Conservation (phyloP, 2,888 invertebrate species). For the Physocephala rufipes region DNA sequence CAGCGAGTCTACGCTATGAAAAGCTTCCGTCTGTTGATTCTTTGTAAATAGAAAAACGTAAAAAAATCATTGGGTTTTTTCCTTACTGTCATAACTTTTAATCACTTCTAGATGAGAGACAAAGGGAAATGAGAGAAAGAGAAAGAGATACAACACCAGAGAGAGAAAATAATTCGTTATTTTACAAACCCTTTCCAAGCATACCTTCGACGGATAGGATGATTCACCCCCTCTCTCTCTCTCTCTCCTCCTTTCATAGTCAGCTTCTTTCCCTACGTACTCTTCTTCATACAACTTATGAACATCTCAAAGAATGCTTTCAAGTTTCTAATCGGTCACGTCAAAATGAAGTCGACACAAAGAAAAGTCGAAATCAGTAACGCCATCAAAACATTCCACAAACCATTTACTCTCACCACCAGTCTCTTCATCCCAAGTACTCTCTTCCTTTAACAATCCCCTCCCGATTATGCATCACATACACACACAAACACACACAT, state of each 20-base stretch:
- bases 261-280: background rate
- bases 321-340: constrained; percentile 12
- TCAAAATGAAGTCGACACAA: constrained; percentile 23
- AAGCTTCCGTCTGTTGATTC: background rate
- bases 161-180: background rate
- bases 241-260: background rate
- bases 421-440: background rate
- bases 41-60: background rate
- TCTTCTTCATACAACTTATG: too few species aligned
- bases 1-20: too few species aligned
- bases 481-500: constrained; percentile 12
- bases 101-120: constrained; percentile 22
- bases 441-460: background rate
- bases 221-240: background rate
- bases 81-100: constrained; percentile 31
- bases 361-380: constrained; percentile 14
- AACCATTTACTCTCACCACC: background rate
- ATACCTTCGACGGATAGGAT: background rate
- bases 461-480: background rate
- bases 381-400: background rate
- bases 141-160: too few species aligned
- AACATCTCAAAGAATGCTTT: constrained; percentile 26
- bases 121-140: background rate
- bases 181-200: background rate
- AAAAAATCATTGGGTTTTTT: constrained; percentile 4